A percentile compares a stretch with the other conserved stretches of the same genome.
Evolutionary conservation across 1,140 invertebrate species (phyloP).

Genomic region (Drosophila burlai): DNA sequence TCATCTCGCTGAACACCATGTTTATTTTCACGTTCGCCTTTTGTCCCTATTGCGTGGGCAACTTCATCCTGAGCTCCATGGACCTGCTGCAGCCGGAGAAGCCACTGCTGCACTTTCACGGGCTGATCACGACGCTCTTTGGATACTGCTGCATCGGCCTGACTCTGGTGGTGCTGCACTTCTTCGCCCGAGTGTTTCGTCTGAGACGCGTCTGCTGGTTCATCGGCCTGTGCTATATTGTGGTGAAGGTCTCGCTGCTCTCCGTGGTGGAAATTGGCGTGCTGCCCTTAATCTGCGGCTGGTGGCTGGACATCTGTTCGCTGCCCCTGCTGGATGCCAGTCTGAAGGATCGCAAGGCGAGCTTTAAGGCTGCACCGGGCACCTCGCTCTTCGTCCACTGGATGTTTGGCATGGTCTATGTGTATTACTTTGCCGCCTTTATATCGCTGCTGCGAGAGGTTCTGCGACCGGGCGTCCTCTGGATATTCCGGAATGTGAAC

Average conservation of each 20-base stretch:
- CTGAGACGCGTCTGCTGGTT: conserved; percentile 93
- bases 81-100: conserved; percentile 91
- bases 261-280: conserved; percentile 98
- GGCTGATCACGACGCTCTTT: conserved; percentile 95
- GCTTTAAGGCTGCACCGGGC: conserved; percentile 95
- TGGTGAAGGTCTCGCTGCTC: conserved; percentile 97
- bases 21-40: conserved; percentile 98
- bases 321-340: conserved; percentile 97
- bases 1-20: conserved; percentile 97
- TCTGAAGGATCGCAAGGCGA: conserved; percentile 93
- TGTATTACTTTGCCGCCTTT: conserved; percentile 99
- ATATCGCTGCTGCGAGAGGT: conserved; percentile 94
- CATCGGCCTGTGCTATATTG: conserved; percentile 97
- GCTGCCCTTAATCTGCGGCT: conserved; percentile 98
- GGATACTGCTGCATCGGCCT: conserved; percentile 97
- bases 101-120: conserved; percentile 94
- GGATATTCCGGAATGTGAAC: conserved; percentile 98
- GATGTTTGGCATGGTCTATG: conserved; percentile 99
- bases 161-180: conserved; percentile 93
- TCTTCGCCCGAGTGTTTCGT: conserved; percentile 90
- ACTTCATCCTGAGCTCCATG: conserved; percentile 91
- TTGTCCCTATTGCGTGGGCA: conserved; percentile 97
- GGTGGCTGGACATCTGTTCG: conserved; percentile 99
- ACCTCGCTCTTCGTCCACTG: conserved; percentile 99
- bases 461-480: conserved; percentile 96